Percentiles rank a stretch among this genome's conserved stretches.
These are phyloP conservation scores for Suricata suricatta DNA, from an alignment of 2,113 vertebrate genomes.

Conservation along the genomic window DNA sequence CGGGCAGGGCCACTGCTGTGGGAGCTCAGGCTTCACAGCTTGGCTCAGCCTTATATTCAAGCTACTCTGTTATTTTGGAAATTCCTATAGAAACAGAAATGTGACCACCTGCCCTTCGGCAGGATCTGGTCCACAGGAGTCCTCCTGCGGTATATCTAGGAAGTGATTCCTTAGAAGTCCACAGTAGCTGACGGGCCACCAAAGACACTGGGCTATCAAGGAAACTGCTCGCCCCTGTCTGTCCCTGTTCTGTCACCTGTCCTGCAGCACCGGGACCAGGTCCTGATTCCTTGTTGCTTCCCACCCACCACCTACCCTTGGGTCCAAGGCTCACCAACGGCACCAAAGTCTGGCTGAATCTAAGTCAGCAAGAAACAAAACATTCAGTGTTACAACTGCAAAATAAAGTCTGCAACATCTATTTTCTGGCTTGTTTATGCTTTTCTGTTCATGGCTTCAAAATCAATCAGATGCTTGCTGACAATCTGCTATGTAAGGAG, in stretches of 20 bases:
- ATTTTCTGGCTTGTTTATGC: neutral
- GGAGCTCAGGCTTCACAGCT: too few species aligned
- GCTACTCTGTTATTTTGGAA: neutral
- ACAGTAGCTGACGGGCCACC: neutral
- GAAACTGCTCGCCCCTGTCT: too few species aligned
- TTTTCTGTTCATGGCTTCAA: neutral
- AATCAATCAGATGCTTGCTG: neutral
- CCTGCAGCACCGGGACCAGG: neutral
- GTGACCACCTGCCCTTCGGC: neutral
- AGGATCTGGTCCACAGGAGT: neutral
- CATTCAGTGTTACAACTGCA: neutral
- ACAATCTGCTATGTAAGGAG: neutral
- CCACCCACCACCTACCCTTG: rapidly evolving
- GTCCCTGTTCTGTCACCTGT: too few species aligned
- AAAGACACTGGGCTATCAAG: too few species aligned
- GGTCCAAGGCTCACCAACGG: neutral
- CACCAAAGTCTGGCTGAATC: neutral
- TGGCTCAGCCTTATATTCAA: neutral
- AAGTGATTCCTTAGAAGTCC: neutral
- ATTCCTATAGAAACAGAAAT: neutral
- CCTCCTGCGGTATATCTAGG: neutral
- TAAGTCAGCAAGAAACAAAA: neutral
- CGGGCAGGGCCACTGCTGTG: rapidly evolving
- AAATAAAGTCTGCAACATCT: neutral
- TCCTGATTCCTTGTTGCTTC: neutral